phyloP scores from a whole-genome alignment of 1,140 invertebrate genomes.

The Tachypleus tridentatus region DNA sequence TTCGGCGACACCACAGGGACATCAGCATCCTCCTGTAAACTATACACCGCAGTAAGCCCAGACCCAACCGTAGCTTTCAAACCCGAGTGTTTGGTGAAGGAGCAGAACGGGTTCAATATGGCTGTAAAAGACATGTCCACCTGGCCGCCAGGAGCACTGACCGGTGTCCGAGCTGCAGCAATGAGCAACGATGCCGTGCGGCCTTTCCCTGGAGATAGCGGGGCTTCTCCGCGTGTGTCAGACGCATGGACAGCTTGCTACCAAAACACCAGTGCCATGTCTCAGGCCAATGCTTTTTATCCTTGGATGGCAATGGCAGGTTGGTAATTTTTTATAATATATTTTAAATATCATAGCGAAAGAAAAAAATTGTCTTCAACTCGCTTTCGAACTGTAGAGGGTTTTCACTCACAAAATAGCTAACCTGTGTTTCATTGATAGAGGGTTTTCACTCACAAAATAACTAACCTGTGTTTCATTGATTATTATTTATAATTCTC shows the following conservation, averaged over 20 bases:
- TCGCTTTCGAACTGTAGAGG: too few relatives aligned
- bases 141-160: conserved; percentile 36
- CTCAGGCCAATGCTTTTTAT: conserved; percentile 65
- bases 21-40: too few relatives aligned
- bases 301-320: conserved; percentile 98
- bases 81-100: conserved; percentile 21
- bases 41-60: too few relatives aligned
- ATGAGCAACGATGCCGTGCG: conserved; percentile 20
- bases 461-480: too few relatives aligned
- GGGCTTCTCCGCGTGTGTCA: conserved; percentile 34
- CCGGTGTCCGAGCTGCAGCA: conserved; percentile 20
- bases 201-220: conserved; percentile 31
- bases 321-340: conserved; percentile 29
- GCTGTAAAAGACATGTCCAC: conserved; percentile 33
- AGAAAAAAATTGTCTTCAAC: too few relatives aligned
- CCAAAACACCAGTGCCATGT: conserved; percentile 52
- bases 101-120: conserved; percentile 23
- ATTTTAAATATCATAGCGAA: too few relatives aligned
- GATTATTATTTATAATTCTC: too few relatives aligned
- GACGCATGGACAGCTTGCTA: conserved; percentile 68
- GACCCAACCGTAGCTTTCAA: conserved; percentile 13
- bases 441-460: too few relatives aligned
- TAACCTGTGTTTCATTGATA: too few relatives aligned
- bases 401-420: too few relatives aligned
- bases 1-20: too few relatives aligned